Conservation (phyloP, 2,797 vertebrate genomes). For the Heliangelus exortis region DNA sequence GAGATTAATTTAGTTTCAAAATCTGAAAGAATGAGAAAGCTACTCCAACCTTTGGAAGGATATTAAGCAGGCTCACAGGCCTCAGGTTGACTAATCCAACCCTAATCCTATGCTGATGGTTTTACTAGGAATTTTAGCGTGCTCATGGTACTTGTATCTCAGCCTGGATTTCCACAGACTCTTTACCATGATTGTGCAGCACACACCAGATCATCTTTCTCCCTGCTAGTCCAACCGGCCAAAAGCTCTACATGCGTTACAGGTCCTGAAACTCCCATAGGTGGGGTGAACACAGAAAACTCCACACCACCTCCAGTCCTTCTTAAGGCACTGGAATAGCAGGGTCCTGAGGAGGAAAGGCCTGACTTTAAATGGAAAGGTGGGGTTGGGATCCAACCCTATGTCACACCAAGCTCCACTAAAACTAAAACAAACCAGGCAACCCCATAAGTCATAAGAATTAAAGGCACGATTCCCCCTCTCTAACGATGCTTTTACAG, state of each 20-base stretch:
- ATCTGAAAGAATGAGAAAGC: neutral
- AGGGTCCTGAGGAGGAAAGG: neutral
- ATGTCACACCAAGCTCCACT: slow-evolving; percentile 64
- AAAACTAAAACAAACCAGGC: slow-evolving; percentile 79
- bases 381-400: slow-evolving; percentile 24
- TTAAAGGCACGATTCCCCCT: slow-evolving; percentile 82
- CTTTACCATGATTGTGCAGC: neutral
- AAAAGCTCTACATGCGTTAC: neutral
- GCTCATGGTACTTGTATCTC: neutral
- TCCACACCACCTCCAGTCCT: neutral
- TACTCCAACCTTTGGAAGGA: neutral
- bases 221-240: neutral
- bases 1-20: neutral
- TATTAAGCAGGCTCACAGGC: neutral
- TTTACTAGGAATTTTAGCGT: neutral
- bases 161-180: neutral
- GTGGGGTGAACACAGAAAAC: neutral
- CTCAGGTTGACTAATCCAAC: neutral
- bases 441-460: slow-evolving; percentile 81
- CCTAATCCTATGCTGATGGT: neutral
- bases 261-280: neutral
- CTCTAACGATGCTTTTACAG: slow-evolving; percentile 85
- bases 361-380: slow-evolving; percentile 62
- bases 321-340: neutral
- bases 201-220: neutral